Evolutionary conservation across 2,797 vertebrate genomes (phyloP).

Genomic region (Neoniphon sammara): DNA sequence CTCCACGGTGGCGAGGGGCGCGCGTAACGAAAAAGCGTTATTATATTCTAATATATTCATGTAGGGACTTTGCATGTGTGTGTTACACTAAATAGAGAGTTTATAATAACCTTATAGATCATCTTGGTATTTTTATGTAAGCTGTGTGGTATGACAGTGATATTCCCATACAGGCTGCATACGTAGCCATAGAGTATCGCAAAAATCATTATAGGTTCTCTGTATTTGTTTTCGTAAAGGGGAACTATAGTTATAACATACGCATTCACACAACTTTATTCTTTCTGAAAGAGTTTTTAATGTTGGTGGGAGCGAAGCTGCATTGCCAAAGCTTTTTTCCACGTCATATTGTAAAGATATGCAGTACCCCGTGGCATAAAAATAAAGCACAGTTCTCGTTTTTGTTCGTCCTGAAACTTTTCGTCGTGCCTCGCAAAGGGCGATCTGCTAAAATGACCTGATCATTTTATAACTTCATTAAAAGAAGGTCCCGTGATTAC

Average conservation of each 20-base stretch:
- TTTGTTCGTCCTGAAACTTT: constrained; percentile 22
- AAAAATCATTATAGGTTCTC: not conserved
- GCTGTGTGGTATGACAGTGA: not conserved
- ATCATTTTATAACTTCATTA: constrained; percentile 46
- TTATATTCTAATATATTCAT: not conserved
- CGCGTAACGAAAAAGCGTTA: not conserved
- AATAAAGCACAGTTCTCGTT: no score
- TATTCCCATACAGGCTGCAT: not conserved
- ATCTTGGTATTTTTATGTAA: not conserved
- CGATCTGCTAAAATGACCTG: constrained; percentile 18
- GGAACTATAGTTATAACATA: not conserved
- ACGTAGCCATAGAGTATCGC: not conserved
- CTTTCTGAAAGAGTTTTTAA: constrained; percentile 2
- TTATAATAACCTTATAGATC: not conserved
- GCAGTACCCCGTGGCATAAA: no score
- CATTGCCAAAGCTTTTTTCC: no score
- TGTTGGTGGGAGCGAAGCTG: no score
- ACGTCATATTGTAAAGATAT: no score
- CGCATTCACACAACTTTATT: constrained; percentile 27
- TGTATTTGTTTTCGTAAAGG: not conserved
- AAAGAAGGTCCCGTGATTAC: constrained; percentile 59
- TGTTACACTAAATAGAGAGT: not conserved
- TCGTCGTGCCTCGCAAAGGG: constrained; percentile 2
- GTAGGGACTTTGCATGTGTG: not conserved
- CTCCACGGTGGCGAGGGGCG: constrained; percentile 21